These are phyloP conservation scores for Acanthurus lineatus DNA, from an alignment of 2,797 vertebrate species.

Conservation along the genomic window DNA sequence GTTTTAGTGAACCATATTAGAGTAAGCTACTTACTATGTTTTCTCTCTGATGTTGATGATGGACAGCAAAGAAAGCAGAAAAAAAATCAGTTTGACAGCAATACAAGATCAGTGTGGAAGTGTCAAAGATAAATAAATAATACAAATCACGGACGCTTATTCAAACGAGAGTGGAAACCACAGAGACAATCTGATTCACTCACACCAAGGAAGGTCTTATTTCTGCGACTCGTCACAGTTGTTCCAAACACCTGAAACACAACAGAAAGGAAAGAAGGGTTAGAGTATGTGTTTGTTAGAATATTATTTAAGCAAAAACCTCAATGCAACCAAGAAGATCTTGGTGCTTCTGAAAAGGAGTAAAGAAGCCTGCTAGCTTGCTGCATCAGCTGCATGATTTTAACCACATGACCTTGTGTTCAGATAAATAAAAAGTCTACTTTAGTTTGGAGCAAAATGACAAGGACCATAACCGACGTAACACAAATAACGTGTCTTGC, in stretches of 20 bases:
- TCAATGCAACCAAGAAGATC: too few species aligned
- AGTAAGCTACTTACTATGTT: constrained; percentile 84
- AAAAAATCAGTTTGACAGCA: constrained; percentile 53
- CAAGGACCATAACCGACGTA: not conserved
- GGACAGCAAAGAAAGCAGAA: constrained; percentile 56
- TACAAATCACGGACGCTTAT: constrained; percentile 9
- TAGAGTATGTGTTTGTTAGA: fast-evolving
- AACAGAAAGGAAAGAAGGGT: constrained; percentile 1
- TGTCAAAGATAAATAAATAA: not conserved
- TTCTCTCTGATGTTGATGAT: constrained; percentile 73
- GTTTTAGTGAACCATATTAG: not conserved
- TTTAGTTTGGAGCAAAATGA: not conserved
- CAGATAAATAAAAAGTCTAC: not conserved
- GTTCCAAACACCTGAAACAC: constrained; percentile 80
- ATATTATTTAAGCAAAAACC: not conserved
- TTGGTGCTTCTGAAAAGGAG: not conserved
- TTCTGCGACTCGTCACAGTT: constrained; percentile 69
- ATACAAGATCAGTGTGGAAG: not conserved
- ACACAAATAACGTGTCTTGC: fast-evolving
- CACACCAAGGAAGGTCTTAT: constrained; percentile 66
- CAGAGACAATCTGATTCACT: constrained; percentile 50
- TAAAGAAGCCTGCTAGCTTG: constrained; percentile 6
- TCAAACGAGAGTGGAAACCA: not conserved
- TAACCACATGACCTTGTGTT: constrained; percentile 74
- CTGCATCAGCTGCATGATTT: not conserved